Base-by-base conservation (phyloP, 2,888 invertebrate genomes). In the Pyrrhia umbra region DNA sequence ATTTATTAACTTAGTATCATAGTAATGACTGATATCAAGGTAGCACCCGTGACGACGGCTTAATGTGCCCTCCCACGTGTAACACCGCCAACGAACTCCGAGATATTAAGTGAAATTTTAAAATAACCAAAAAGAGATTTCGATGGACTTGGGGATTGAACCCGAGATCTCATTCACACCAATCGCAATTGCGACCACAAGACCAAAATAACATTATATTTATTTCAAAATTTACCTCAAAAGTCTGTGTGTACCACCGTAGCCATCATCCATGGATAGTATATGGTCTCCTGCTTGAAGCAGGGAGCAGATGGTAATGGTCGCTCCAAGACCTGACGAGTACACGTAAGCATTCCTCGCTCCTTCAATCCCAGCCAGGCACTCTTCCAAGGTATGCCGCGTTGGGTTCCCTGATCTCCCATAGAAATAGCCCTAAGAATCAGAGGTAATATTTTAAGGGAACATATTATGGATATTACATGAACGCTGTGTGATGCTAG, bases 401-500 rank as follows among this genome's bases (percentile, higher is more conserved):
- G 98, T 97, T 18, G 99, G 99, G 93, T 99, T 99, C 25, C 98
- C 98, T 87, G 98, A 97, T 85, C 99, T 96, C 0, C 98, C 97
- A 89, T 99, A 99, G 79, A 98, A 98, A 89, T 95, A 99, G 47
- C 97, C 97, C 98, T 98, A n/a, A 1, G 20, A 43, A 15, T 21
- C 10, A 8, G 15, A 10, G 21, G 16, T 6, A 43, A 21, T 10
- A 30, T 13, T 2, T 13, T 0, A 30, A n/a, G n/a, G n/a, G n/a
- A n/a, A n/a, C n/a, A n/a, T n/a, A n/a, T n/a, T n/a, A n/a, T n/a
- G n/a, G n/a, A n/a, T n/a, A n/a, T n/a, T n/a, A n/a, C n/a, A n/a
- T n/a, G n/a, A n/a, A n/a, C n/a, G n/a, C n/a, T n/a, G n/a, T n/a
- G n/a, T n/a, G n/a, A n/a, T n/a, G n/a, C n/a, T n/a, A n/a, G n/a